Evolutionary conservation across 2,888 invertebrate species (phyloP).

Genomic region (Lingula anatina): DNA sequence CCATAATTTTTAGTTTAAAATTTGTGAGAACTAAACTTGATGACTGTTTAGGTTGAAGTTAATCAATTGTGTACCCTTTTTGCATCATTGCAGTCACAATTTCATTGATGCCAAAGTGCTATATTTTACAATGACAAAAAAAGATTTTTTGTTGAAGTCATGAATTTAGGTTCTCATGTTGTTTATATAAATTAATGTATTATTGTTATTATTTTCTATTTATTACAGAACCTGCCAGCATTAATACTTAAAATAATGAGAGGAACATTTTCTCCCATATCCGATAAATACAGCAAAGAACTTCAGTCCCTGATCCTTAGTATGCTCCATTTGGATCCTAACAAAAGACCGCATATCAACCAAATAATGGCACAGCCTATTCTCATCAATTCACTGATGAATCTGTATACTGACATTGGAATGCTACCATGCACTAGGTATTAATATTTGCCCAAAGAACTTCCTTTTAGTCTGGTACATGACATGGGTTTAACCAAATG

Average conservation of each 20-base stretch:
- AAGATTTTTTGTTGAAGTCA: too few species aligned
- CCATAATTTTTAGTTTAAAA: too few species aligned
- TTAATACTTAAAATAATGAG: conserved; percentile 65
- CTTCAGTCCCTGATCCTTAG: conserved; percentile 63
- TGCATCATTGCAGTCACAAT: too few species aligned
- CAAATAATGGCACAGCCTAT: conserved; percentile 63
- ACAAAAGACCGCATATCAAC: conserved; percentile 61
- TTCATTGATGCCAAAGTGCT: too few species aligned
- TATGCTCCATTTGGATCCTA: conserved; percentile 63
- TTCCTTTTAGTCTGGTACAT: neutral
- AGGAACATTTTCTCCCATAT: conserved; percentile 62
- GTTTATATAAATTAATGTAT: too few species aligned
- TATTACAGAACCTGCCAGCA: conserved; percentile 60
- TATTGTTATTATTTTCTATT: too few species aligned
- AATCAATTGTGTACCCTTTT: too few species aligned
- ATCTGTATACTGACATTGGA: conserved; percentile 62
- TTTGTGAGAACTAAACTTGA: too few species aligned
- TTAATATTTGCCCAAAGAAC: neutral
- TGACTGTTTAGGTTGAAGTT: too few species aligned
- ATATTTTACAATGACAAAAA: too few species aligned
- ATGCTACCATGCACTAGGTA: conserved; percentile 45
- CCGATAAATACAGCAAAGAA: conserved; percentile 59
- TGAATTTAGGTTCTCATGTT: too few species aligned
- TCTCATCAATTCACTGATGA: conserved; percentile 59
- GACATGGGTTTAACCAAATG: neutral